Evolutionary conservation across 2,797 vertebrate species (phyloP).

Genomic region (Acestrorhynchus altus): DNA sequence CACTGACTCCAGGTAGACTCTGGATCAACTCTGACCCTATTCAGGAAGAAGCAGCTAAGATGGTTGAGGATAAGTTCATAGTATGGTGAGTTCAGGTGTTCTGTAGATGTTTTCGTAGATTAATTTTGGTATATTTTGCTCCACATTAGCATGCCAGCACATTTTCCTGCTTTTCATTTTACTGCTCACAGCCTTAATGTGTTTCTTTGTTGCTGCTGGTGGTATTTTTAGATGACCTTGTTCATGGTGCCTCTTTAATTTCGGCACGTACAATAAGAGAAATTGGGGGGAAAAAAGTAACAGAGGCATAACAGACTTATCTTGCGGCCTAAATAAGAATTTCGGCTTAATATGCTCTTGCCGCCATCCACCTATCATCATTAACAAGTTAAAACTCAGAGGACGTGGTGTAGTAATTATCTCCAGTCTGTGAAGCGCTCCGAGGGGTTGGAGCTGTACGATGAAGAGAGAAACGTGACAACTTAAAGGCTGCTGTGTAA

Average conservation of each 20-base stretch:
- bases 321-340: constrained; percentile 24
- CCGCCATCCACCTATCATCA: constrained; percentile 36
- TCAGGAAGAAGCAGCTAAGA: too few species aligned
- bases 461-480: background rate
- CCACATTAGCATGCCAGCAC: background rate
- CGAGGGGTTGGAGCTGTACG: constrained; percentile 8
- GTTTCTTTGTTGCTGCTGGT: background rate
- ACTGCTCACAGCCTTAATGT: background rate
- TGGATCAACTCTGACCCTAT: too few species aligned
- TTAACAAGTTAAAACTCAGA: constrained; percentile 32
- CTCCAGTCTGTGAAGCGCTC: constrained; percentile 1
- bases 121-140: background rate
- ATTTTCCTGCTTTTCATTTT: background rate
- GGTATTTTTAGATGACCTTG: constrained; percentile 35
- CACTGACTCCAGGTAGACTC: too few species aligned
- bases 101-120: background rate
- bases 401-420: constrained; percentile 39
- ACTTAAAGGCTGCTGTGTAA: constrained; percentile 16
- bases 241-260: constrained; percentile 31
- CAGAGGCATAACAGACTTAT: constrained; percentile 23
- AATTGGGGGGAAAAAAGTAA: background rate
- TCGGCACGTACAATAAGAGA: background rate
- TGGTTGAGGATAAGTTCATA: too few species aligned
- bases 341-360: constrained; percentile 1
- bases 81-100: background rate